Conservation (phyloP, 2,888 invertebrate species). For the Cantharis nigra region DNA sequence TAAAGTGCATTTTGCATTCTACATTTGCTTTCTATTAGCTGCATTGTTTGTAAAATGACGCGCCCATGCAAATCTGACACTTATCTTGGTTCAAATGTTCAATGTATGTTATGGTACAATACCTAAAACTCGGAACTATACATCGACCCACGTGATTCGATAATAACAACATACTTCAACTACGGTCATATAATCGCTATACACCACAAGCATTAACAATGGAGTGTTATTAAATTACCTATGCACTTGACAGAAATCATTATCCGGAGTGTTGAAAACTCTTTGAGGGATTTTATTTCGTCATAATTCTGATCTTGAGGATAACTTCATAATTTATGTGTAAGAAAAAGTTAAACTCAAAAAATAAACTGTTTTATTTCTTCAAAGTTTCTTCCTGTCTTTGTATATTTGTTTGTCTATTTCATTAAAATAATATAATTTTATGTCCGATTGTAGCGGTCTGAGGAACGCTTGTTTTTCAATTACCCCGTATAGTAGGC, state of each 20-base stretch:
- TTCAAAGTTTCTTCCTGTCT: no score
- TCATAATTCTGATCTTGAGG: background rate
- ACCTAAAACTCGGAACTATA: conserved; percentile 8
- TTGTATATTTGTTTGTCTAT: no score
- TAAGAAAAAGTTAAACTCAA: background rate
- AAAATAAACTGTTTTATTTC: no score
- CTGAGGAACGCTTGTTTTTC: no score
- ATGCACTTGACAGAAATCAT: background rate
- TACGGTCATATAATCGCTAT: background rate
- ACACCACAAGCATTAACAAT: background rate
- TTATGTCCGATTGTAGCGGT: background rate
- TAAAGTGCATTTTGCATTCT: conserved; percentile 21
- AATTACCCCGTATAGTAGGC: no score
- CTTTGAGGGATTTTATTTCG: background rate
- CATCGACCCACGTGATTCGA: conserved; percentile 6
- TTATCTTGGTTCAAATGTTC: conserved; percentile 4
- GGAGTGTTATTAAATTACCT: background rate
- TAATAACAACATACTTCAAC: conserved; percentile 5
- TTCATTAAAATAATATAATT: no score
- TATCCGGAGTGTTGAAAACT: background rate
- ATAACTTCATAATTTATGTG: background rate
- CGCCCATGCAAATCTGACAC: conserved; percentile 21
- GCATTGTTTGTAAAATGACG: conserved; percentile 26
- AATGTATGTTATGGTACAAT: background rate
- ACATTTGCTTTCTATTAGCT: conserved; percentile 25